Evolutionary conservation across 2,797 vertebrate genomes (phyloP).

Genomic region (Hephaestus fuliginosus): DNA sequence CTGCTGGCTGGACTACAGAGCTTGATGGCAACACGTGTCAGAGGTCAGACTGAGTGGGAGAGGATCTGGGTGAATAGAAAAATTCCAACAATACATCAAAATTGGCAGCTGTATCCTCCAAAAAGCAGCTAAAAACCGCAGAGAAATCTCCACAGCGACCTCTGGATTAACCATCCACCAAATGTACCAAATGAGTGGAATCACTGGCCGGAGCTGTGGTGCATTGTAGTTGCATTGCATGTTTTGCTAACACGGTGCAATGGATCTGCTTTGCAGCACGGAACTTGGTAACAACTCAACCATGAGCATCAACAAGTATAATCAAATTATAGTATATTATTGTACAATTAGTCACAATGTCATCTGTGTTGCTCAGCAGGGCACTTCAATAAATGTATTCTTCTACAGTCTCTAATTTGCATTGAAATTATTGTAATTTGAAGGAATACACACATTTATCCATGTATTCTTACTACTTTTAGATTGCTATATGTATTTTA

Average conservation of each 20-base stretch:
- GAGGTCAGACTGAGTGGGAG: slow-evolving; percentile 9
- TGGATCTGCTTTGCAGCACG: slow-evolving; percentile 90
- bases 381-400: not conserved
- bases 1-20: slow-evolving; percentile 31
- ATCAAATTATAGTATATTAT: no score
- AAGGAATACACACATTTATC: not conserved
- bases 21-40: not conserved
- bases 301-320: no score
- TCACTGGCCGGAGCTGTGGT: slow-evolving; percentile 84
- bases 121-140: not conserved
- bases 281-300: slow-evolving; percentile 71
- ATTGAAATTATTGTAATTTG: not conserved
- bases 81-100: not conserved
- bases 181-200: not conserved
- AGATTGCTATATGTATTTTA: not conserved
- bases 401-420: not conserved
- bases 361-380: no score
- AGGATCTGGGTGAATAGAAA: not conserved
- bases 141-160: not conserved
- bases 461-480: not conserved
- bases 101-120: rapidly evolving
- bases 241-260: slow-evolving; percentile 86
- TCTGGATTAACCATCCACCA: not conserved
- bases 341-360: no score
- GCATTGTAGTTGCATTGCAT: slow-evolving; percentile 99